Evolutionary conservation across 2,113 vertebrate species (phyloP).

Genomic region (Ammodytes marinus): DNA sequence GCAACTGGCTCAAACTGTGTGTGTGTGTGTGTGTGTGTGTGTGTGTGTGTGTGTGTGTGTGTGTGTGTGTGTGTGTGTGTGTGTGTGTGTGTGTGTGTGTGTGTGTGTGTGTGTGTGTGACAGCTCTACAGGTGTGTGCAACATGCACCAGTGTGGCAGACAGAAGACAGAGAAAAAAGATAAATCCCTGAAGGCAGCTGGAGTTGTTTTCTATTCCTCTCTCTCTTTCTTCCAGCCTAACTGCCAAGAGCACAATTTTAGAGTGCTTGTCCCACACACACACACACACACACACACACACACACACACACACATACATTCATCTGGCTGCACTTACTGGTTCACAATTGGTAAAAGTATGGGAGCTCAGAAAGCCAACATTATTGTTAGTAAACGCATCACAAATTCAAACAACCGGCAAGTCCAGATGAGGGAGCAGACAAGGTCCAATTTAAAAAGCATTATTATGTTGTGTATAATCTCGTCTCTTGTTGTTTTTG

Average conservation of each 20-base stretch:
- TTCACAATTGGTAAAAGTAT: too few relatives aligned
- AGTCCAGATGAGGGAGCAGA: not conserved
- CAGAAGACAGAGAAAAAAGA: not conserved
- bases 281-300: slow-evolving; percentile 29
- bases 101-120: slow-evolving; percentile 30
- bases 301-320: slow-evolving; percentile 14
- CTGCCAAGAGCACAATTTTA: slow-evolving; percentile 50
- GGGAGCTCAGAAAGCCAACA: not conserved
- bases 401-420: not conserved
- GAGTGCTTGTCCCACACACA: slow-evolving; percentile 15
- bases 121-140: slow-evolving; percentile 49
- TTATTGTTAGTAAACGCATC: not conserved
- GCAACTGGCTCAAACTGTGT: slow-evolving; percentile 1
- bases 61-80: slow-evolving; percentile 17
- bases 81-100: slow-evolving; percentile 15
- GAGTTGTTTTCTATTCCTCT: slow-evolving; percentile 47
- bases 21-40: slow-evolving; percentile 29
- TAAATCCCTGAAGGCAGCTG: slow-evolving; percentile 45
- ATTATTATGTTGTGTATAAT: not conserved
- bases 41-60: slow-evolving; percentile 24
- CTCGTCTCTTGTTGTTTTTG: not conserved
- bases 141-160: slow-evolving; percentile 58
- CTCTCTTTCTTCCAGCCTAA: slow-evolving; percentile 36
- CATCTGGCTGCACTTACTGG: slow-evolving; percentile 2
- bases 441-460: not conserved